Evolutionary conservation across 2,888 invertebrate genomes (phyloP), one percentile per base, ranked within the genome.

Genomic region (Hemicrepidius hirtus): DNA sequence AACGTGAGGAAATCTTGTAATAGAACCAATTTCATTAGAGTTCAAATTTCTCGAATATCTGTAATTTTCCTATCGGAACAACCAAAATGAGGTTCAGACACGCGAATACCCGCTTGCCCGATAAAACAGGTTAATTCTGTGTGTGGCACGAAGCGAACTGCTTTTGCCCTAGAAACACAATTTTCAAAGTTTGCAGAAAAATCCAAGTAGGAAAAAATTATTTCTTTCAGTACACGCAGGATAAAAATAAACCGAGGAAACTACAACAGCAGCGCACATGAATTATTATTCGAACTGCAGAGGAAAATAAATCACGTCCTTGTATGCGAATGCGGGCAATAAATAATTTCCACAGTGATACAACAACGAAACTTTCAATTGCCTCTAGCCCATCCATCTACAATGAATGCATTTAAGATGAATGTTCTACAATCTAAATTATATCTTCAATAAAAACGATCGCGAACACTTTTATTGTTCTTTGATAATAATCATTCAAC

Each of bases 251-350:
- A 41, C 13, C 24, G 41, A 55, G 28, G 40, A 21, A 16, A 50
- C 64, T 62, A 64, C 50, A 49, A 64, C 50, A 49, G 18, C 35
- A 18, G 55, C 50, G 40, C 37, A 28, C 55, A 55, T 66, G 55
- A 66, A 66, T 66, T 66, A 66, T 55, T 66, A 66, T 21, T 66
- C 28, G 55, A 44, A 55, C 66, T 66, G 66, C 66, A 55, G 55
- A 16, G 28, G 32, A 24, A 55, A 65, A 70, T 70, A 70, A 70
- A 70, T 70, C 70, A 65, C n/a, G 53, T 5, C 24, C n/a, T 21
- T 59, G 68, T 50, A 63, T 46, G 63, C 65, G 70, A 57, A 70
- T 70, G 70, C 70, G 64, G 64, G 70, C 57, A 49, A 70, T 70
- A 70, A 70, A 70, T 70, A 65, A 70, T 70, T 65, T 64, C 13